A percentile compares a stretch with the other conserved stretches of the same genome.
phyloP scores from a whole-genome alignment of 2,113 vertebrate species.

The Dolichallabes microphthalmus region DNA sequence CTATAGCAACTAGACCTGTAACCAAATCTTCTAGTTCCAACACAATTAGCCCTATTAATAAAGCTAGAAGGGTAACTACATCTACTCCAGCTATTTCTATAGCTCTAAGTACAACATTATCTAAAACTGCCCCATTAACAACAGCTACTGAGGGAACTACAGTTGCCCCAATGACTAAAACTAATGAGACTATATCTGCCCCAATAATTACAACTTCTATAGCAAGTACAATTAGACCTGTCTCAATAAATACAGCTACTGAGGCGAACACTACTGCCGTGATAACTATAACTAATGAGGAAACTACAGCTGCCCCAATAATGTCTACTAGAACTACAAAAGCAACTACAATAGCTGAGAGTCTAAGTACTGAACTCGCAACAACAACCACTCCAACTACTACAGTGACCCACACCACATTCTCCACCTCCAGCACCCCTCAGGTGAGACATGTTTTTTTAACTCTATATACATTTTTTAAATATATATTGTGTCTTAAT shows the following conservation, averaged over 20 bases:
- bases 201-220: not conserved
- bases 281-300: not conserved
- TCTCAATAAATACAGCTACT: not conserved
- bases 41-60: not conserved
- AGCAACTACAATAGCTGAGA: not conserved
- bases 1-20: not conserved
- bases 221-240: not conserved
- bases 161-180: not conserved
- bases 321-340: not conserved
- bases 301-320: not conserved
- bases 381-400: not conserved
- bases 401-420: not conserved
- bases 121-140: not conserved
- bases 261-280: not conserved
- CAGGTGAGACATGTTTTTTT: constrained; percentile 5
- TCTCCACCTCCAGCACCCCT: constrained; percentile 1
- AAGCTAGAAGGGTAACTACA: constrained; percentile 7
- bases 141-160: not conserved
- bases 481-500: not conserved
- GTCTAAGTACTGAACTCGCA: not conserved
- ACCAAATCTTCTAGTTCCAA: not conserved
- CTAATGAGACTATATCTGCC: not conserved
- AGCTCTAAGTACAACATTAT: not conserved
- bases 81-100: not conserved
- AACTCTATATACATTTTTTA: too few relatives aligned